A percentile compares a stretch with the other conserved stretches of the same genome.
Conservation (phyloP, 2,113 vertebrate genomes). For the Morone saxatilis region DNA sequence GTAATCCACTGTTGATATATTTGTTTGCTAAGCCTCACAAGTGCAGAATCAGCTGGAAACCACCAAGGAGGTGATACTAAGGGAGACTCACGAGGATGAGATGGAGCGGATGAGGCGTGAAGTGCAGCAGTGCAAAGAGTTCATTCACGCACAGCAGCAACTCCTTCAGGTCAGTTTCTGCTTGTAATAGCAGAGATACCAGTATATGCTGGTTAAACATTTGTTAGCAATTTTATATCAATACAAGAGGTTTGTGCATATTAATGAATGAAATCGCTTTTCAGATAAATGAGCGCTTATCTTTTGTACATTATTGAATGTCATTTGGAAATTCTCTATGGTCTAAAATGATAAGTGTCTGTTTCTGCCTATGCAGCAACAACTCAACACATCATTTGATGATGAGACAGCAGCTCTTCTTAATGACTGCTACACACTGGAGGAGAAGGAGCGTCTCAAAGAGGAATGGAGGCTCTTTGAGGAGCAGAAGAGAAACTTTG, state of each 20-base stretch:
- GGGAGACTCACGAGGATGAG: constrained; percentile 91
- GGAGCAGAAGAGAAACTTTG: constrained; percentile 96
- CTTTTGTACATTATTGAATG: background rate
- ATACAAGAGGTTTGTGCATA: background rate
- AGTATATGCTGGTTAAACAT: background rate
- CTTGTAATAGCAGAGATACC: background rate
- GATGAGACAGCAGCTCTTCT: constrained; percentile 92
- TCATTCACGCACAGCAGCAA: constrained; percentile 95
- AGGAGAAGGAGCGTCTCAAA: constrained; percentile 95
- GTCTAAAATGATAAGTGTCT: constrained; percentile 11
- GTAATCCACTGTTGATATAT: background rate
- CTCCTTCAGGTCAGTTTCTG: constrained; percentile 89
- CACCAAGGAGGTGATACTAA: constrained; percentile 88
- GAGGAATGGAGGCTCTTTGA: constrained; percentile 95
- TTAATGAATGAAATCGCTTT: background rate
- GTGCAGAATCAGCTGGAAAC: constrained; percentile 83
- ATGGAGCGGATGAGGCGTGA: constrained; percentile 91
- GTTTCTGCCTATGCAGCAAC: constrained; percentile 84
- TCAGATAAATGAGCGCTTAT: background rate
- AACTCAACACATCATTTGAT: constrained; percentile 90
- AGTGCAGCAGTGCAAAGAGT: constrained; percentile 96
- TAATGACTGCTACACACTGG: constrained; percentile 93
- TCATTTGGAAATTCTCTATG: background rate
- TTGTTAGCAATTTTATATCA: background rate
- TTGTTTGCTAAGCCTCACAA: constrained; percentile 84